phyloP scores from a whole-genome alignment of 2,888 invertebrate genomes.

The Parapristionchus giblindavisi region DNA sequence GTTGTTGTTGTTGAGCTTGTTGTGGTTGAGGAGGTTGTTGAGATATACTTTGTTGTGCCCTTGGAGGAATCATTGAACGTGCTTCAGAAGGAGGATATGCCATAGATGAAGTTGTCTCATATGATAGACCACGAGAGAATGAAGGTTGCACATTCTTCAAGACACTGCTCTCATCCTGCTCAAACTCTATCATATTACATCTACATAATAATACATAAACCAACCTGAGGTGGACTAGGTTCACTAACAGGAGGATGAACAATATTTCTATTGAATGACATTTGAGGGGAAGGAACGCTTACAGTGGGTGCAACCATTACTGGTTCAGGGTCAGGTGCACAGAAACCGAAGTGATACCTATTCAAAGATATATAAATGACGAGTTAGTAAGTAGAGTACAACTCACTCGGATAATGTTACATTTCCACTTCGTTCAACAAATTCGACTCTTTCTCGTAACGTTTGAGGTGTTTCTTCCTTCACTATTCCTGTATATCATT shows the following conservation, averaged over 20 bases:
- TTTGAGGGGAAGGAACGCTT: not conserved
- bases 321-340: constrained; percentile 15
- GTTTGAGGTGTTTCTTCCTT: not conserved
- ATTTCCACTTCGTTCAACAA: constrained; percentile 1
- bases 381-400: not conserved
- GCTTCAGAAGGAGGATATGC: constrained; percentile 23
- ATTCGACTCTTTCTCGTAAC: constrained; percentile 21
- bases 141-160: constrained; percentile 12
- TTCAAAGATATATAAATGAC: not conserved
- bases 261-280: not conserved
- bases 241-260: not conserved
- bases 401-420: not conserved
- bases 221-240: constrained; percentile 1
- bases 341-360: constrained; percentile 36
- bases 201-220: not conserved
- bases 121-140: constrained; percentile 25
- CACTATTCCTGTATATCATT: too few species aligned
- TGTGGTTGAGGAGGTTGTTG: not conserved
- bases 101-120: constrained; percentile 9
- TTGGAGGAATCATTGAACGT: constrained; percentile 14
- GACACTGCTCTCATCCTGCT: constrained; percentile 14
- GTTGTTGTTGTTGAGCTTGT: constrained; percentile 1
- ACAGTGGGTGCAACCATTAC: not conserved
- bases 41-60: too few species aligned
- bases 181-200: not conserved